Percentiles rank a stretch among this genome's conserved stretches.
These are phyloP conservation scores for Aurelia sp. DNA, from an alignment of 30 jellyfish, hydroid and myxozoan species.

Conservation along the genomic window DNA sequence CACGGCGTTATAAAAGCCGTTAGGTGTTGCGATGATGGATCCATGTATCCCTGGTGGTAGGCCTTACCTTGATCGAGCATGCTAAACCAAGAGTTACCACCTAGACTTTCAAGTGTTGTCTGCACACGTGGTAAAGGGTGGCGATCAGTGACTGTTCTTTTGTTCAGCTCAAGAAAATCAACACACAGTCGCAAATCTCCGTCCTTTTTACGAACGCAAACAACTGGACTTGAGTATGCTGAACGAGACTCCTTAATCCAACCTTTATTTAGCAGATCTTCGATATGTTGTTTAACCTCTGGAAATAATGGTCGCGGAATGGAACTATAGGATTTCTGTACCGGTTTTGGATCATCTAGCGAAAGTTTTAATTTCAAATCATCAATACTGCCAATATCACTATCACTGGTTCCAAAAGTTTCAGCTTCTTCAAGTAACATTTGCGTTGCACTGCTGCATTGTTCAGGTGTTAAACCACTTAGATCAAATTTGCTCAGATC, in stretches of 20 bases:
- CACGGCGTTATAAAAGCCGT: too few species aligned
- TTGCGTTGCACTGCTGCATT: conserved; percentile 6
- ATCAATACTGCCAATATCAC: conserved; percentile 44
- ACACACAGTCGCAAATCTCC: too few species aligned
- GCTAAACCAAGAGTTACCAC: too few species aligned
- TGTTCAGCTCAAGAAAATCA: too few species aligned
- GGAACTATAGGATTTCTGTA: conserved; percentile 33
- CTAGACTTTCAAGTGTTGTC: too few species aligned
- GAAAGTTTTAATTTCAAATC: conserved; percentile 3
- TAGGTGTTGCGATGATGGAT: too few species aligned
- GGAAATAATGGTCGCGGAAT: conserved; percentile 43
- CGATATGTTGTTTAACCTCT: conserved; percentile 14
- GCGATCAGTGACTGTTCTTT: too few species aligned
- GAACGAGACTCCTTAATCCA: conserved; percentile 6
- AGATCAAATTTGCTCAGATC: conserved; percentile 6
- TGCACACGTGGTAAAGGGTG: too few species aligned
- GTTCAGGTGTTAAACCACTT: conserved; percentile 17
- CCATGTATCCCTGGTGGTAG: too few species aligned
- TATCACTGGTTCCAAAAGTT: conserved; percentile 4
- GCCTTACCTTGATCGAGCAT: too few species aligned
- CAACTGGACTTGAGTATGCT: too few species aligned
- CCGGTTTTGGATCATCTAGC: conserved; percentile 38
- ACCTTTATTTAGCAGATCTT: conserved; percentile 49
- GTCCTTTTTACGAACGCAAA: too few species aligned
- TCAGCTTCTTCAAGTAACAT: conserved; percentile 10